phyloP scores from a whole-genome alignment of 2,797 vertebrate species.

The Cuniculus paca region DNA sequence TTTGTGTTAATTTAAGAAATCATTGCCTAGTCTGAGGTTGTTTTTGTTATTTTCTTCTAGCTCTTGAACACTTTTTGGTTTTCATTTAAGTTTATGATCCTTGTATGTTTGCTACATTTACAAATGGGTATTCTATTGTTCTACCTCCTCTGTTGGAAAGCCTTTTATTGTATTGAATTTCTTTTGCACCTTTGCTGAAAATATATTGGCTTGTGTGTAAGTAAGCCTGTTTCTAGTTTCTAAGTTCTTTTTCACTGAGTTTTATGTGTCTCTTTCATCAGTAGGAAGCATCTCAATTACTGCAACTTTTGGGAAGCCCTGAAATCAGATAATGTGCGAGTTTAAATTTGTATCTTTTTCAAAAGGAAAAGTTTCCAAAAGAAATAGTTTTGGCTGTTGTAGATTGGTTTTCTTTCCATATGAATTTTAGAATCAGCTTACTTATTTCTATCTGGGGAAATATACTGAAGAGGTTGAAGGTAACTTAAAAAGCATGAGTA shows the following conservation, averaged over 20 bases:
- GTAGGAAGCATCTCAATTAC: neutral
- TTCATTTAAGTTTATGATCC: neutral
- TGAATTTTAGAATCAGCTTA: slow-evolving; percentile 12
- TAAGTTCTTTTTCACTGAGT: slow-evolving; percentile 23
- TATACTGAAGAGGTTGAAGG: neutral
- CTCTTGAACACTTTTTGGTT: neutral
- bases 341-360: neutral
- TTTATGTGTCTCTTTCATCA: neutral
- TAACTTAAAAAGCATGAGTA: neutral
- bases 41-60: neutral
- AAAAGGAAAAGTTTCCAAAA: neutral
- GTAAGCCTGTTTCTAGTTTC: neutral
- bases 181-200: neutral
- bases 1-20: slow-evolving; percentile 22
- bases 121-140: neutral
- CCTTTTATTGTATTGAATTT: neutral
- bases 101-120: neutral
- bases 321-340: neutral
- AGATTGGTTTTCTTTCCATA: neutral
- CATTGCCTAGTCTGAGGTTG: neutral
- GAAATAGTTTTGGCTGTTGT: neutral
- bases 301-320: neutral
- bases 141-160: neutral
- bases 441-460: slow-evolving; percentile 1
- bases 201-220: neutral